Percentiles rank a stretch among this genome's conserved stretches.
Conservation (phyloP, 2,113 vertebrate species). For the Stegastes partitus region DNA sequence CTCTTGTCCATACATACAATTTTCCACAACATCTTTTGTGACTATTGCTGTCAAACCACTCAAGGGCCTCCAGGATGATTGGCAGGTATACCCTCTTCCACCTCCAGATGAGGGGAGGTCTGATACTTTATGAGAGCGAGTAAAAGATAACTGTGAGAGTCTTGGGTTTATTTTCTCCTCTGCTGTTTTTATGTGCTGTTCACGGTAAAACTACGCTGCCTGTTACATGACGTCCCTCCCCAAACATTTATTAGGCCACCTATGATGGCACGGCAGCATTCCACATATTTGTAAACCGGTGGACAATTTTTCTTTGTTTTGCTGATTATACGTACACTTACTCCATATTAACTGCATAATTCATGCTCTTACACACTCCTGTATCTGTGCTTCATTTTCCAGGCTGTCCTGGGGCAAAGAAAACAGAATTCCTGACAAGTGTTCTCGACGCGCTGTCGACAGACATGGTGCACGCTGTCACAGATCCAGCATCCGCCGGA, state of each 20-base stretch:
- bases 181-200: slow-evolving; percentile 55
- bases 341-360: slow-evolving; percentile 32
- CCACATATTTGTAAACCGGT: slow-evolving; percentile 17
- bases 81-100: slow-evolving; percentile 69
- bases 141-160: slow-evolving; percentile 60
- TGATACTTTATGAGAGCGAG: slow-evolving; percentile 67
- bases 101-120: slow-evolving; percentile 66
- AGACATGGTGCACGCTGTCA: slow-evolving; percentile 97
- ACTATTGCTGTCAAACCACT: slow-evolving; percentile 57
- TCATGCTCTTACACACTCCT: slow-evolving; percentile 31
- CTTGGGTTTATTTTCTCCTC: slow-evolving; percentile 60
- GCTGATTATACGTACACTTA: slow-evolving; percentile 16
- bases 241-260: slow-evolving; percentile 76
- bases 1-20: slow-evolving; percentile 26
- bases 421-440: slow-evolving; percentile 96
- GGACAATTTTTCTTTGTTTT: slow-evolving; percentile 35
- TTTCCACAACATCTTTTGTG: slow-evolving; percentile 21
- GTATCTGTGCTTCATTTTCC: slow-evolving; percentile 66
- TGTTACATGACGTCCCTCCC: slow-evolving; percentile 68
- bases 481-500: slow-evolving; percentile 90
- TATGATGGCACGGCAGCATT: slow-evolving; percentile 49
- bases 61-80: slow-evolving; percentile 70
- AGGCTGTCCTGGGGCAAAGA: slow-evolving; percentile 97
- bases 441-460: slow-evolving; percentile 96
- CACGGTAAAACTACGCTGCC: slow-evolving; percentile 52